A percentile compares a stretch with the other conserved stretches of the same genome.
Conservation (phyloP, 1,140 invertebrate species). For the Drosophila busckii region DNA sequence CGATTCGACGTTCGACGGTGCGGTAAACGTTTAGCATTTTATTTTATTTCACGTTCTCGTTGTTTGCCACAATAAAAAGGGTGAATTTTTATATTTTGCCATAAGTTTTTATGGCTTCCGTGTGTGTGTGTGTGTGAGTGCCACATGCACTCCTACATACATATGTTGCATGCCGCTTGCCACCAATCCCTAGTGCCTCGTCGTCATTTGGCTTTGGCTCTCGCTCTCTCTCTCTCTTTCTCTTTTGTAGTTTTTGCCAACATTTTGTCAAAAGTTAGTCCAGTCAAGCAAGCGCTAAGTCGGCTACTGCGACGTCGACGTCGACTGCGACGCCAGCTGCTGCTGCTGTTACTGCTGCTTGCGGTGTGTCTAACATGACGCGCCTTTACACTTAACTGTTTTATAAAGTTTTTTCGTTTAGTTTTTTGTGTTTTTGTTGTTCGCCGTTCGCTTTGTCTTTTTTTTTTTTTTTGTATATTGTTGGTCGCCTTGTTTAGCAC, state of each 20-base stretch:
- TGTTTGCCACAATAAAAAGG: slow-evolving; percentile 76
- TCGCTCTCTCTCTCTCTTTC: slow-evolving; percentile 5
- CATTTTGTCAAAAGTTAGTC: slow-evolving; percentile 74
- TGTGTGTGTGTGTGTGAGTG: slow-evolving; percentile 60
- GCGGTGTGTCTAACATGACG: slow-evolving; percentile 70
- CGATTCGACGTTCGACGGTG: slow-evolving; percentile 16
- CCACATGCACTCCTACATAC: not conserved
- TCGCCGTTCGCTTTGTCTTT: slow-evolving; percentile 11
- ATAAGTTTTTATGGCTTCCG: slow-evolving; percentile 77
- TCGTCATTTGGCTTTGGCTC: slow-evolving; percentile 19
- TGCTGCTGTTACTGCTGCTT: too few relatives aligned
- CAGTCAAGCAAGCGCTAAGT: slow-evolving; percentile 39
- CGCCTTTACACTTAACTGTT: slow-evolving; percentile 74
- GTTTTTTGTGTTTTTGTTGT: not conserved
- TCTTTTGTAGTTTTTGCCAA: slow-evolving; percentile 22
- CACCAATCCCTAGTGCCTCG: not conserved
- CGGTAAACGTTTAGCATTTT: slow-evolving; percentile 70
- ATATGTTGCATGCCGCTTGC: not conserved
- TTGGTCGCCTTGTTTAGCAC: slow-evolving; percentile 61
- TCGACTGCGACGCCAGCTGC: slow-evolving; percentile 6
- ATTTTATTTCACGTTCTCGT: slow-evolving; percentile 67
- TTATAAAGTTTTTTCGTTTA: slow-evolving; percentile 38
- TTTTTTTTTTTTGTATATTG: slow-evolving; percentile 11
- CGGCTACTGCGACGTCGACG: not conserved
- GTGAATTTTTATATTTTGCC: slow-evolving; percentile 74